Base-by-base conservation (phyloP, 2,797 vertebrate species). In the Steatocranus sp. region DNA sequence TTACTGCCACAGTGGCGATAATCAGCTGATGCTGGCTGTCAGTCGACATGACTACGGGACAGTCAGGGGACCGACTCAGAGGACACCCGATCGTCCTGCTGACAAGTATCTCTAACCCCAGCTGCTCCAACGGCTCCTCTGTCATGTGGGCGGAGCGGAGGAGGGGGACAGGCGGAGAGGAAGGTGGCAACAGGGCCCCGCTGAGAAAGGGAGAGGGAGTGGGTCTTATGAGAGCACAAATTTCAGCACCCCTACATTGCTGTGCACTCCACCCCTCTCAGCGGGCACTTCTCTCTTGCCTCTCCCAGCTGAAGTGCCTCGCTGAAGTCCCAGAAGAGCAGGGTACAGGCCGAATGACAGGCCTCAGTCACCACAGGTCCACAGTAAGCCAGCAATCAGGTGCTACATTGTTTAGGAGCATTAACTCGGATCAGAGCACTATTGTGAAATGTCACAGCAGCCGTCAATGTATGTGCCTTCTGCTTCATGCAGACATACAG, bases 11-110 rank as follows among this genome's bases (percentile, higher is more conserved):
- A 82, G 80, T 88, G 91, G 94, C 88, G 95, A 96, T 95, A 96
- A 96, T 96, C 94, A 94, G 94, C 93, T 95, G 94, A 95, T 95
- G 92, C 93, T 94, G 93, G 94, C 95, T 92, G 93, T 94, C 90
- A 93, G 89, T 88, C 49, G 89, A 81, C 81, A 58, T 91, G 91
- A 90, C 92, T 79, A 25, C 56, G 83, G 90, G 89, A 92, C 82
- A 86, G 88, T 88, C 82, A 79, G 89, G 88, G 91, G 90, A 87
- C 94, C 91, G 94, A 87, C 90, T 93, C 88, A 87, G 91, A 93
- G 86, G 93, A 94, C 83, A 94, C 76, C n/a, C 5, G 27, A 95
- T 94, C 93, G 5, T 53, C 53, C 88, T 51, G 79, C 92, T 95
- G 96, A 96, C 95, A 96, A 94, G 93, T 85, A 90, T 92, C 88